Evolutionary conservation across 2,113 vertebrate species (phyloP).

Genomic region (Donacobius atricapilla): DNA sequence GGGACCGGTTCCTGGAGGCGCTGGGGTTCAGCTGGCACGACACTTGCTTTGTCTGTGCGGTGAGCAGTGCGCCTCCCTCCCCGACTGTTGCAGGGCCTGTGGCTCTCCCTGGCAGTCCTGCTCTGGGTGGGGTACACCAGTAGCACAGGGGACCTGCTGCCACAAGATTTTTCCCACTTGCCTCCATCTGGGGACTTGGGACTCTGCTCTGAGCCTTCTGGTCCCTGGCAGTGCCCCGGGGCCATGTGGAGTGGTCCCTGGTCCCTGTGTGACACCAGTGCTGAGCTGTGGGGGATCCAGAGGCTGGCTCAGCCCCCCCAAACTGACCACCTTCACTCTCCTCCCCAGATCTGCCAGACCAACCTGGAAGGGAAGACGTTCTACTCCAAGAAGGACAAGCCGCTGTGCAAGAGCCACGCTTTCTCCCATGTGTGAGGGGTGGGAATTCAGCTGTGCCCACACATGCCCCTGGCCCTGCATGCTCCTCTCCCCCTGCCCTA

Average conservation of each 20-base stretch:
- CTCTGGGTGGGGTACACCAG: background rate
- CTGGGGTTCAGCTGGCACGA: conserved; percentile 99
- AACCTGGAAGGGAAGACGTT: conserved; percentile 99
- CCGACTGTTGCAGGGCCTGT: accelerated
- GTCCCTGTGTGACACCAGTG: background rate
- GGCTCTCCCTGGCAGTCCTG: accelerated
- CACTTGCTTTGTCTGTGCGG: conserved; percentile 97
- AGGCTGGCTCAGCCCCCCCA: background rate
- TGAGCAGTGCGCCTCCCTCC: conserved; percentile 71
- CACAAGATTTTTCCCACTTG: background rate
- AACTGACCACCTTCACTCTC: background rate
- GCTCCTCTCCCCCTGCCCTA: background rate
- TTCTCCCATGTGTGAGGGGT: conserved; percentile 89
- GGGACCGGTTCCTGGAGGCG: conserved; percentile 97
- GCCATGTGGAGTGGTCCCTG: background rate
- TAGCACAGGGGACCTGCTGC: background rate
- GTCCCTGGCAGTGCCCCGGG: background rate
- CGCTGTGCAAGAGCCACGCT: conserved; percentile 97
- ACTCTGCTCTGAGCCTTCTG: background rate
- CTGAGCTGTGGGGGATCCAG: background rate
- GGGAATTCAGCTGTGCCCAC: background rate
- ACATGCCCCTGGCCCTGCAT: background rate
- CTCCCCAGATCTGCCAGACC: conserved; percentile 91
- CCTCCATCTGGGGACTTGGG: background rate
- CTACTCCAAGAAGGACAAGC: conserved; percentile 99